A percentile compares a stretch with the other conserved stretches of the same genome.
Conservation (phyloP, 2,797 vertebrate genomes). For the Aldrovandia affinis region DNA sequence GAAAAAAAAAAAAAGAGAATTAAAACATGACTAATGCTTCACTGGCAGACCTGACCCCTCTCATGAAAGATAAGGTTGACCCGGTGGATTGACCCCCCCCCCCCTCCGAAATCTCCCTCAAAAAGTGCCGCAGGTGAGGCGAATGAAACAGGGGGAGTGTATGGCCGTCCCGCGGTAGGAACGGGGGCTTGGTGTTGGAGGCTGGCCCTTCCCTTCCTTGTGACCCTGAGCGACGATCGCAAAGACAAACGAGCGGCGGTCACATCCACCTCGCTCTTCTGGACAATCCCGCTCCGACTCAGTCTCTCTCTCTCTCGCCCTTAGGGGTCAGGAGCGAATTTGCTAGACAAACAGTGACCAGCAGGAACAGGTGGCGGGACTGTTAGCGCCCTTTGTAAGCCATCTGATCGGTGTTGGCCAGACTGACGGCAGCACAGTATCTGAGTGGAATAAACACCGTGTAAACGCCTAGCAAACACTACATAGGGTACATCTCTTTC, state of each 20-base stretch:
- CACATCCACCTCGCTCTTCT: constrained; percentile 29
- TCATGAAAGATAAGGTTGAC: neutral
- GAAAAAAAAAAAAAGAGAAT: neutral
- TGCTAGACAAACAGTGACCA: constrained; percentile 40
- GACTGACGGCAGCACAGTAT: constrained; percentile 55
- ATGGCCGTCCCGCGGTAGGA: neutral
- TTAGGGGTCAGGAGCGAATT: constrained; percentile 31
- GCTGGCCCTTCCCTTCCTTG: neutral
- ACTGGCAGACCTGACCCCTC: neutral
- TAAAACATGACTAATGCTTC: neutral
- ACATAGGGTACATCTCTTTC: constrained; percentile 57
- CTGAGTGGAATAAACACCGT: constrained; percentile 66
- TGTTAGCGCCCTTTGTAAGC: constrained; percentile 26
- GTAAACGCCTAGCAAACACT: constrained; percentile 54
- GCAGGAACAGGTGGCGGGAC: constrained; percentile 41
- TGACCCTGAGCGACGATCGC: neutral
- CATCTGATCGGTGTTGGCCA: constrained; percentile 27
- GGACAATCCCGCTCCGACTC: neutral
- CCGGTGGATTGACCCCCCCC: neutral
- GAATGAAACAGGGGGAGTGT: neutral
- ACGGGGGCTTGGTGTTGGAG: neutral
- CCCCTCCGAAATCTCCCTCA: too few relatives aligned
- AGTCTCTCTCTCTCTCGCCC: neutral
- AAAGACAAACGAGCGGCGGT: neutral
- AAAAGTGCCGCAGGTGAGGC: constrained; percentile 1